Percentiles rank a stretch among this genome's conserved stretches.
Conservation (phyloP, 2,113 vertebrate genomes). For the Lanius collurio region DNA sequence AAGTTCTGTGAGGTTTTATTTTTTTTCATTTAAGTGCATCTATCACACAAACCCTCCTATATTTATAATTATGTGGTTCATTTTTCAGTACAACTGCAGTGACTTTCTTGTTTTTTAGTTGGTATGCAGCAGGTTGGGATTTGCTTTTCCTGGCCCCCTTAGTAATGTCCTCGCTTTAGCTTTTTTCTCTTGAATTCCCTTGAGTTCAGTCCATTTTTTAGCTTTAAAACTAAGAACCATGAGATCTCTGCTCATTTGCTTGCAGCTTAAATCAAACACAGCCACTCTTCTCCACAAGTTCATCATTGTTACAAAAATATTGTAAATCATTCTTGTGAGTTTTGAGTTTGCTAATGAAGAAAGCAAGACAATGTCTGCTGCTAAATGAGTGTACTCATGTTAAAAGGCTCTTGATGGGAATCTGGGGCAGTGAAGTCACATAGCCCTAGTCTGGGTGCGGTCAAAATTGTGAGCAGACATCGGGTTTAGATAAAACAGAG, state of each 20-base stretch:
- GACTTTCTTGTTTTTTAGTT: background rate
- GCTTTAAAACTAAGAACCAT: background rate
- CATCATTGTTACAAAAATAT: background rate
- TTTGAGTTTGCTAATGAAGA: slow-evolving; percentile 21
- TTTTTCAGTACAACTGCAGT: background rate
- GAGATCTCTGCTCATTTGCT: background rate
- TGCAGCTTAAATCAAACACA: background rate
- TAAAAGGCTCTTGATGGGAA: slow-evolving; percentile 45
- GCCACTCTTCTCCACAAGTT: background rate
- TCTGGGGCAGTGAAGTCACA: slow-evolving; percentile 10
- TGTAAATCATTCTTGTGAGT: slow-evolving; percentile 3
- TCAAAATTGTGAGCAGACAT: slow-evolving; percentile 49
- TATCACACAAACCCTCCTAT: background rate
- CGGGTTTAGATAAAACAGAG: slow-evolving; percentile 37
- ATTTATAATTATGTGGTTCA: background rate
- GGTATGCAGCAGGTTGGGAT: background rate
- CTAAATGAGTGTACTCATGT: background rate
- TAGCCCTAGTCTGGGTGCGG: slow-evolving; percentile 9
- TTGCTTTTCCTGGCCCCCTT: slow-evolving; percentile 1
- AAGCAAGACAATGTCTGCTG: slow-evolving; percentile 23
- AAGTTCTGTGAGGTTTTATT: background rate
- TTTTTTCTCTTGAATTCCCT: background rate
- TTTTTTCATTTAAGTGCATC: background rate
- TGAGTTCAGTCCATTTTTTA: background rate
- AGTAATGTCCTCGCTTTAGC: background rate